Conservation (phyloP, 2,888 invertebrate genomes). For the Hypena proboscidalis region DNA sequence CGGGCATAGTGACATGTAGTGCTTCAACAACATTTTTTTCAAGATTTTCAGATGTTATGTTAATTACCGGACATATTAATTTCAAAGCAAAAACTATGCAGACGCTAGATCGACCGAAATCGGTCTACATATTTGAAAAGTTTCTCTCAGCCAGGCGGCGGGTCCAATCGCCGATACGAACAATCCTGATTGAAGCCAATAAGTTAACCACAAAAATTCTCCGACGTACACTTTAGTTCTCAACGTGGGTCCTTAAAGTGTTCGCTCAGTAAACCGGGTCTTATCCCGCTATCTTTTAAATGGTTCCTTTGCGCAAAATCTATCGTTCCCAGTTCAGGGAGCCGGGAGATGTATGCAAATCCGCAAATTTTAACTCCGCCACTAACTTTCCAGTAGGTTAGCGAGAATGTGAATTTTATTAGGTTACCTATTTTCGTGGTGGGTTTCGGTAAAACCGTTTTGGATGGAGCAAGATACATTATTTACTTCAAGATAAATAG, state of each 20-base stretch:
- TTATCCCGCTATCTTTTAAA: constrained; percentile 63
- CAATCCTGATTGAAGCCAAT: constrained; percentile 4
- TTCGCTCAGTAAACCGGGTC: constrained; percentile 40
- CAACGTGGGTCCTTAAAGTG: constrained; percentile 2
- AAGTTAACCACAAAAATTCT: constrained; percentile 10
- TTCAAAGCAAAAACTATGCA: no score
- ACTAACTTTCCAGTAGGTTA: constrained; percentile 24
- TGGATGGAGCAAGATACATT: no score
- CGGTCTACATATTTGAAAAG: no score
- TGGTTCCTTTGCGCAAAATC: constrained; percentile 61
- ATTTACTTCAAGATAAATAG: no score
- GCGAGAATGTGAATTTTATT: constrained; percentile 15
- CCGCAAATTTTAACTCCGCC: constrained; percentile 25
- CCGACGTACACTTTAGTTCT: constrained; percentile 11
- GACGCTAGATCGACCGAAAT: no score
- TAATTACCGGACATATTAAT: no score
- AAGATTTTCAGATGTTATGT: no score
- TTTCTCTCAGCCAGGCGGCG: no score
- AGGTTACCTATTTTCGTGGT: constrained; percentile 1
- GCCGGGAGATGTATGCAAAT: constrained; percentile 47
- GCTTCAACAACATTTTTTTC: no score
- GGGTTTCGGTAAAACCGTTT: not conserved
- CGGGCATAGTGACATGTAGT: no score
- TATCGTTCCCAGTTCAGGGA: constrained; percentile 44
- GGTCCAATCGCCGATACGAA: not conserved